A percentile compares a stretch with the other conserved stretches of the same genome.
Conservation (phyloP, 2,888 invertebrate species). For the Megaustenia siamemsis region DNA sequence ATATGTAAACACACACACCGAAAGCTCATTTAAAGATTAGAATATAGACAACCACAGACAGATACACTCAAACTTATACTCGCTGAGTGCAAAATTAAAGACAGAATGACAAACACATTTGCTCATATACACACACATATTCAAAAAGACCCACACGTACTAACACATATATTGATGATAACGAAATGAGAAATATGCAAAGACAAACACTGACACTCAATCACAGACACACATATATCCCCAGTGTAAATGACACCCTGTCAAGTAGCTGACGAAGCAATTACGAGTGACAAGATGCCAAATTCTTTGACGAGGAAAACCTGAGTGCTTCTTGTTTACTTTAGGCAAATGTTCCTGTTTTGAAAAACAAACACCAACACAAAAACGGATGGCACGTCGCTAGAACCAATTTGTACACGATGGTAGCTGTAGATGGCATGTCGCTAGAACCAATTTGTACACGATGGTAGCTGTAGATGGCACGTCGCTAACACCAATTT, state of each 20-base stretch:
- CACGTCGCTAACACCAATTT: background rate
- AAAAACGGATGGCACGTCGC: slow-evolving; percentile 28
- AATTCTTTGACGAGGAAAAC: slow-evolving; percentile 4
- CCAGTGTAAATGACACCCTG: background rate
- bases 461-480: background rate
- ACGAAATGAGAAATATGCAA: background rate
- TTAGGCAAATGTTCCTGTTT: slow-evolving; percentile 9
- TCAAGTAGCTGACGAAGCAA: slow-evolving; percentile 11
- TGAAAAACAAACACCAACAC: background rate
- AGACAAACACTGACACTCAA: background rate
- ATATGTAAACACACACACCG: background rate
- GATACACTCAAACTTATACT: too few relatives aligned
- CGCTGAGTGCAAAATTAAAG: too few relatives aligned
- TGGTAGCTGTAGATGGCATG: background rate
- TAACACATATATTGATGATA: background rate
- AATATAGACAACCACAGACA: too few relatives aligned
- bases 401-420: background rate
- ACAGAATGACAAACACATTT: too few relatives aligned
- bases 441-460: too few relatives aligned
- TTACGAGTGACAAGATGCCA: slow-evolving; percentile 38
- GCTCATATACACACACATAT: background rate
- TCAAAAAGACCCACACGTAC: background rate
- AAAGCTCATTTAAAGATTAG: background rate
- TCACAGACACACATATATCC: background rate
- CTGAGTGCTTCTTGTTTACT: slow-evolving; percentile 42